Evolutionary conservation across 2,113 vertebrate species (phyloP).

Genomic region (zebrafish (Danio rerio)): DNA sequence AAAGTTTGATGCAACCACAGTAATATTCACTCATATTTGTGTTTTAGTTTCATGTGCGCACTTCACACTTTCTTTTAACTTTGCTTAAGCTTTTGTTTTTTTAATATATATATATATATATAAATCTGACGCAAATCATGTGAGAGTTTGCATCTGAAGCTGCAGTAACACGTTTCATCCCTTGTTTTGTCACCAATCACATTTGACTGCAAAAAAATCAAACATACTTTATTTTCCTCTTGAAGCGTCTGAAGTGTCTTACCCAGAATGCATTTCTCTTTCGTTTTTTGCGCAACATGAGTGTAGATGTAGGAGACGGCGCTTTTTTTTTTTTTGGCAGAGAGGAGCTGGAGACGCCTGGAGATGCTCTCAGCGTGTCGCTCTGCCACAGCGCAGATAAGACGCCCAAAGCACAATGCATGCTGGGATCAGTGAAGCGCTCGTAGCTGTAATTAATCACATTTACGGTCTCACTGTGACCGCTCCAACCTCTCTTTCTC

Average conservation of each 20-base stretch:
- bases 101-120: no score
- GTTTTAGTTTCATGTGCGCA: not conserved
- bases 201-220: not conserved
- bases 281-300: constrained; percentile 2
- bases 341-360: constrained; percentile 34
- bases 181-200: constrained; percentile 2
- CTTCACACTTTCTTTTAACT: not conserved
- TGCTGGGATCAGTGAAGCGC: constrained; percentile 41
- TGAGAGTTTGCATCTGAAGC: not conserved
- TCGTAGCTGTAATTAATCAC: constrained; percentile 52
- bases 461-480: constrained; percentile 49
- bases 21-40: not conserved
- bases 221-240: not conserved
- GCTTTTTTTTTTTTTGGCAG: constrained; percentile 19
- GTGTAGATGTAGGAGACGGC: constrained; percentile 1
- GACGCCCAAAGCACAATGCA: constrained; percentile 25
- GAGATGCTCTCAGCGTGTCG: constrained; percentile 46
- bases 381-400: constrained; percentile 16
- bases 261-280: constrained; percentile 11
- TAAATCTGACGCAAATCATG: not conserved
- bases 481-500: not conserved
- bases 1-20: not conserved
- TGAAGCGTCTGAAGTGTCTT: not conserved
- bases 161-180: not conserved
- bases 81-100: not conserved